Base-by-base conservation (phyloP, 2,113 vertebrate genomes). In the Polyodon spathula region DNA sequence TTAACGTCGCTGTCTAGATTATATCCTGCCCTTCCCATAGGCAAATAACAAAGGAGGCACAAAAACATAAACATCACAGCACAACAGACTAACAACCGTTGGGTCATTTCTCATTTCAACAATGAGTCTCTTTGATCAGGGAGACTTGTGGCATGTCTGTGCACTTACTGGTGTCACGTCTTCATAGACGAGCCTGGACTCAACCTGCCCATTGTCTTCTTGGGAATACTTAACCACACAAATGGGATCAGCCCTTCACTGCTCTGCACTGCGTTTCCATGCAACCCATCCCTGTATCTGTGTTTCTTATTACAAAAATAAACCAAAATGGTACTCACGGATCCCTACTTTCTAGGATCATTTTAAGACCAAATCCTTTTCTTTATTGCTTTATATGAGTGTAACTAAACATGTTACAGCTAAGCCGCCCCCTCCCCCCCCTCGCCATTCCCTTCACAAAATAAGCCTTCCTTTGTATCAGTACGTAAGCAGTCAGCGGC, bases 401-500 rank as follows among this genome's bases (percentile, higher is more conserved):
- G n/a, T n/a, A n/a, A n/a, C n/a, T n/a, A n/a, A n/a, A n/a, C n/a
- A n/a, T n/a, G n/a, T n/a, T n/a, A 50, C 11, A 50, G 11, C 8
- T 50, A 5, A 7, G 46, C 4, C 11, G 10, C 11, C 11, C 46
- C n/a, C 10, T 12, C n/a, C 4, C 8, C 5, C 46, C 46, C 42
- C 42, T 43, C 42, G 46, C 44, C 64, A 62, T 50, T 53, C 60
- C 58, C n/a, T n/a, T n/a, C n/a, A n/a, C n/a, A n/a, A n/a, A n/a
- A n/a, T 58, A 16, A 27, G 63, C 48, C 40, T 56, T 40, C 8
- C 44, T 57, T 53, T 60, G 38, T 60, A 46, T 43, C 62, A 46
- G 57, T 27, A 50, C 43, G 2, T 40, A 53, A 38, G 58, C 56
- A 42, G 39, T 16, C 46, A 17, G 57, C 73, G 72, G 77, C 69